Base-by-base conservation (phyloP, 2,888 invertebrate genomes). In the Ctenicera cuprea region DNA sequence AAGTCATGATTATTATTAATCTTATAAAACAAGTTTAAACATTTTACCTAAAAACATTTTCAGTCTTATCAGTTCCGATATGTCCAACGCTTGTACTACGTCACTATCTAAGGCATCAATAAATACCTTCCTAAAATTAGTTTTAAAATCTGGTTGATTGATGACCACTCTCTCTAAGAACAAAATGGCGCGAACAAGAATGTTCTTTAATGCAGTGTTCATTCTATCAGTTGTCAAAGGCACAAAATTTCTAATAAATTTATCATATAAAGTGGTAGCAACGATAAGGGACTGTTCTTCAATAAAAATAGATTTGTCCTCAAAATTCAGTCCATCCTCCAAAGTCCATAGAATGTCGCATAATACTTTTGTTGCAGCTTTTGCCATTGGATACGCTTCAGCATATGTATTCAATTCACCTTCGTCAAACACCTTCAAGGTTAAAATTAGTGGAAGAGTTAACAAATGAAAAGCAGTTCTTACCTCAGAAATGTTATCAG, bases 391-490 rank as follows among this genome's bases (percentile, higher is more conserved):
- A 14, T 41, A 69, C 9, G 50, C 38, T 85, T 93, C 92, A 50
- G 89, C 85, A 80, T 88, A 90, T 48, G 88, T 87, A 82, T 92
- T 92, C 73, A 88, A 86, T 80, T 92, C 92, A 74, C 91, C 91
- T 80, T 90, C 89, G 77, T 92, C 92, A 83, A 93, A 93, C 0
- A 92, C 90, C 80, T 91, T 73, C 70, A 66, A 69, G 50, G 77
- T 38, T 14, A 65, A 84, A 20, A 37, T 20, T 59, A 3, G 38
- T 64, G 63, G 11, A 66, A 64, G 59, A 41, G 11, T 18, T 54
- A 26, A 18, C 1, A 67, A 30, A 50, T 43, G 64, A 64, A 5
- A 57, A 70, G 48, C 66, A 45, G 70, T 37, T 18, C 67, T 78
- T 78, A 82, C 83, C 78, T 82, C 80, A 4, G 82, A 82, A 11